phyloP scores from a whole-genome alignment of 1,140 invertebrate species.

The Venturia canescens region DNA sequence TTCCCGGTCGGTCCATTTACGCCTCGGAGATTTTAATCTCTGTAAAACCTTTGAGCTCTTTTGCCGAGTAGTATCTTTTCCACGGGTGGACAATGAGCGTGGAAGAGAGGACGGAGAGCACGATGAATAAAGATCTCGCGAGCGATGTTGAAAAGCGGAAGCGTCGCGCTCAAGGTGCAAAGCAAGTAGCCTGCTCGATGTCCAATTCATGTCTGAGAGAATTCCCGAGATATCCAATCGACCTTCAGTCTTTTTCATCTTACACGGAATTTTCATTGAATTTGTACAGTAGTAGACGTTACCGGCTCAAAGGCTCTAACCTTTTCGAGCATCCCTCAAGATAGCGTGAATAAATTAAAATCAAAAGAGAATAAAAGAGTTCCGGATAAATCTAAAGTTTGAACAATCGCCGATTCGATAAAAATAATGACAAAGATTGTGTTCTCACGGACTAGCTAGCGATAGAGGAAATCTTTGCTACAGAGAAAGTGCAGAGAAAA shows the following conservation, averaged over 20 bases:
- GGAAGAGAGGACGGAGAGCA: too few species aligned
- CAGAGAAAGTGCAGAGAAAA: background rate
- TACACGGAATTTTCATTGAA: slow-evolving; percentile 31
- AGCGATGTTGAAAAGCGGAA: slow-evolving; percentile 4
- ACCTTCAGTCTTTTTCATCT: slow-evolving; percentile 9
- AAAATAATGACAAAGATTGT: slow-evolving; percentile 28
- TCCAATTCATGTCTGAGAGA: background rate
- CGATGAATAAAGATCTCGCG: background rate
- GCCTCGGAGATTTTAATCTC: slow-evolving; percentile 2
- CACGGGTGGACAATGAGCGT: background rate
- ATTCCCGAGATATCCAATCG: background rate
- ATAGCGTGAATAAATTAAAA: background rate
- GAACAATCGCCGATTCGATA: background rate
- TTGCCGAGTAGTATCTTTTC: background rate
- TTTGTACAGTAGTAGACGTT: slow-evolving; percentile 27
- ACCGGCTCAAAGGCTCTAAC: background rate
- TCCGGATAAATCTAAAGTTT: background rate
- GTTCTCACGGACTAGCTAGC: background rate
- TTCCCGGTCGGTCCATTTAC: slow-evolving; percentile 71
- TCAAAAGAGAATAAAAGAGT: background rate
- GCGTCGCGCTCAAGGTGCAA: background rate
- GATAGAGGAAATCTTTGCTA: background rate
- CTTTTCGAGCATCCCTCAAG: too few species aligned
- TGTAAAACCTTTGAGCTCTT: background rate
- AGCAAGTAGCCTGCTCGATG: background rate